Evolutionary conservation across 2,888 invertebrate species (phyloP).

Genomic region (Watsonalla cultraria): DNA sequence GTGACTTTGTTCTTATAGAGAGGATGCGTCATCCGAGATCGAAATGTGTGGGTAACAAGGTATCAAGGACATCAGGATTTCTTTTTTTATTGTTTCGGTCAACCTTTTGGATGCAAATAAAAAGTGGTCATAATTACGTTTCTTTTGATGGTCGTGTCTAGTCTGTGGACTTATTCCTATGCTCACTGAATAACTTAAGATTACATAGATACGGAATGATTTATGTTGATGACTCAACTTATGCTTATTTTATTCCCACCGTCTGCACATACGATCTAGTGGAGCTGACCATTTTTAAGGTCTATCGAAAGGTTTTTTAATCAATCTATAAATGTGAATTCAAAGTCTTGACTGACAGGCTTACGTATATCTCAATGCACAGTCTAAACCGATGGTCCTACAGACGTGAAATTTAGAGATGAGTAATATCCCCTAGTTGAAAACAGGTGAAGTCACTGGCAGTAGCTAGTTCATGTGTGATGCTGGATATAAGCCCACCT

Average conservation of each 20-base stretch:
- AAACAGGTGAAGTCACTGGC: no score
- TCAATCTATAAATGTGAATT: no score
- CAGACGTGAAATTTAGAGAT: no score
- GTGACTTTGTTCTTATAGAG: constrained; percentile 20
- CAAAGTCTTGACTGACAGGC: no score
- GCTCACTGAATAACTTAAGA: background rate
- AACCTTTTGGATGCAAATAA: constrained; percentile 57
- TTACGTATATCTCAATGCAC: no score
- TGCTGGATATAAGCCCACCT: no score
- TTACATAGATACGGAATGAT: background rate
- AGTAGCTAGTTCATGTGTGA: no score
- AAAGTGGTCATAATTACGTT: constrained; percentile 39
- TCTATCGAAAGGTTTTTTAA: no score
- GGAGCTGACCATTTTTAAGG: no score
- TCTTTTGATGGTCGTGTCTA: constrained; percentile 16
- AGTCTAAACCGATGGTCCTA: no score
- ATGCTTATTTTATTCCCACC: background rate
- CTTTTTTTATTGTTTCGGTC: constrained; percentile 41
- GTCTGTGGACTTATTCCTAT: constrained; percentile 6
- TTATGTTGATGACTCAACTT: background rate
- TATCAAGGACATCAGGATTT: constrained; percentile 61
- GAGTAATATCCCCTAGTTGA: no score
- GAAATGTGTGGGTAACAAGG: constrained; percentile 59
- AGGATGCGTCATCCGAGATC: constrained; percentile 56
- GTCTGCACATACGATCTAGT: no score